Percentiles rank a stretch among this genome's conserved stretches.
phyloP scores from a whole-genome alignment of 2,888 invertebrate species.

The Cosmia pyralina region DNA sequence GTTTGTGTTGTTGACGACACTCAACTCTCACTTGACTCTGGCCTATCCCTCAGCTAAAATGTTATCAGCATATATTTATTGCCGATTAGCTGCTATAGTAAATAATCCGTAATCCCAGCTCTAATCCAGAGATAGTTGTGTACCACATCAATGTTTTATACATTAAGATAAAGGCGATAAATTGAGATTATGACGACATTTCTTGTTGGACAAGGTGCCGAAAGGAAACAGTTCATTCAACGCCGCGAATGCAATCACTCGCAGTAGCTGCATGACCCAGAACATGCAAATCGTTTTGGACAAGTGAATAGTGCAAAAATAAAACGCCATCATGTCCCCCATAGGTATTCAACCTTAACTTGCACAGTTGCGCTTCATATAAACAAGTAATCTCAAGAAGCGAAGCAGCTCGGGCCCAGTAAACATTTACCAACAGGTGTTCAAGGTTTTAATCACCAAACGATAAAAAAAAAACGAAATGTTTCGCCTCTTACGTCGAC shows the following conservation, averaged over 20 bases:
- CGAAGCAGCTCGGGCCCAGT: slow-evolving; percentile 13
- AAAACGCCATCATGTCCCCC: slow-evolving; percentile 68
- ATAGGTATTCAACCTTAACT: slow-evolving; percentile 76
- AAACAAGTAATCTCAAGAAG: slow-evolving; percentile 27
- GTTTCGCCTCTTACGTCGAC: slow-evolving; percentile 78
- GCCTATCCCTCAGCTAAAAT: slow-evolving; percentile 32
- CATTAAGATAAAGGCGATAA: slow-evolving; percentile 72
- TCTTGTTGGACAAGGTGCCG: slow-evolving; percentile 62
- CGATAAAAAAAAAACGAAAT: slow-evolving; percentile 64
- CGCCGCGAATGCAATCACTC: slow-evolving; percentile 49
- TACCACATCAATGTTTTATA: slow-evolving; percentile 66
- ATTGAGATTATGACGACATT: slow-evolving; percentile 67
- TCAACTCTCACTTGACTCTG: slow-evolving; percentile 4
- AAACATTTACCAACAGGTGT: slow-evolving; percentile 27
- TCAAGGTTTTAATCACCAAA: slow-evolving; percentile 34
- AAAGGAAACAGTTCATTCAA: slow-evolving; percentile 60
- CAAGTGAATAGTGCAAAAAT: slow-evolving; percentile 46
- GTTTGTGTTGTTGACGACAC: slow-evolving; percentile 8
- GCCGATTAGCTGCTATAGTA: slow-evolving; percentile 64
- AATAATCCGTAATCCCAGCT: slow-evolving; percentile 71
- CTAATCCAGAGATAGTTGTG: slow-evolving; percentile 71
- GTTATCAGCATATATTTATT: slow-evolving; percentile 69
- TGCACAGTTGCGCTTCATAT: slow-evolving; percentile 14
- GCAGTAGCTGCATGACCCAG: slow-evolving; percentile 38
- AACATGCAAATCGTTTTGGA: slow-evolving; percentile 50